phyloP scores from a whole-genome alignment of 2,888 invertebrate species.

The Aleiodes testaceus region DNA sequence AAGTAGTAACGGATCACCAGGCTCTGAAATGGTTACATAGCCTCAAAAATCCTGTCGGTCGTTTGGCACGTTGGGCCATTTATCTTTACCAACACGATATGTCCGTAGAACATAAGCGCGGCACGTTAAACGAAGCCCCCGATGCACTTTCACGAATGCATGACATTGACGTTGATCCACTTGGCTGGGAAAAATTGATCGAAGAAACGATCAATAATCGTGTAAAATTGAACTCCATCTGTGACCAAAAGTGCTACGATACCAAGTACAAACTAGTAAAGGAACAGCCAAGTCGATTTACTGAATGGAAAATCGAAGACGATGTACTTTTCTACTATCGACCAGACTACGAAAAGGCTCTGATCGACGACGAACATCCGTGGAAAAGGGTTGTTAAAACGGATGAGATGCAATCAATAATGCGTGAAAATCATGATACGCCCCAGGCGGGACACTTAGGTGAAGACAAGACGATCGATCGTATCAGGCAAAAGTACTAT shows the following conservation, averaged over 20 bases:
- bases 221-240: too few relatives aligned
- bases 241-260: conserved; percentile 36
- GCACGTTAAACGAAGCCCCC: conserved; percentile 47
- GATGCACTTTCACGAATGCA: conserved; percentile 44
- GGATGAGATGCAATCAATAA: too few relatives aligned
- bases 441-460: too few relatives aligned
- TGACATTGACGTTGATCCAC: conserved; percentile 37
- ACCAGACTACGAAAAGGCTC: too few relatives aligned
- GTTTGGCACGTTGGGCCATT: conserved; percentile 47
- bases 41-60: conserved; percentile 25
- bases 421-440: too few relatives aligned
- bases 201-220: conserved; percentile 28
- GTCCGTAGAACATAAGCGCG: conserved; percentile 40
- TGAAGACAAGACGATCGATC: conserved; percentile 39
- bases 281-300: conserved; percentile 30
- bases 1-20: conserved; percentile 52
- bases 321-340: too few relatives aligned
- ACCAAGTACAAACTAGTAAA: conserved; percentile 28
- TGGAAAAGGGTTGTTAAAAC: too few relatives aligned
- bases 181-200: conserved; percentile 36
- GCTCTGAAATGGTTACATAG: conserved; percentile 43
- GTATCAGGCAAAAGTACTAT: conserved; percentile 31
- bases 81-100: conserved; percentile 40
- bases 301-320: conserved; percentile 37
- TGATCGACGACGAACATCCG: too few relatives aligned